Conservation (phyloP, 2,797 vertebrate genomes). For the Argentina silus region DNA sequence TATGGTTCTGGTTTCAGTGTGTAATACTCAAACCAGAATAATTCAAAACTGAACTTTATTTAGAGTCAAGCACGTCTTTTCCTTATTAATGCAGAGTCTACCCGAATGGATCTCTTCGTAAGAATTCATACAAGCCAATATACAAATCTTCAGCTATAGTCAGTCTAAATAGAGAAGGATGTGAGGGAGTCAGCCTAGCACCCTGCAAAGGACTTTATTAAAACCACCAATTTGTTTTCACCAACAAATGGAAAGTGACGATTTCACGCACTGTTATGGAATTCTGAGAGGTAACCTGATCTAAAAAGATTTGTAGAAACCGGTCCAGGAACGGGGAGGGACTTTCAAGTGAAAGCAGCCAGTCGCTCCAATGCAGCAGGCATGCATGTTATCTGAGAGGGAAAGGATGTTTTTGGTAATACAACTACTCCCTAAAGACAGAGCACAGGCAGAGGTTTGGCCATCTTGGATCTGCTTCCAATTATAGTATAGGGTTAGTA, state of each 20-base stretch:
- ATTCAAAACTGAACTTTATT: too few relatives aligned
- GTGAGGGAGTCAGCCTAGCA: background rate
- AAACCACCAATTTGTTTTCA: background rate
- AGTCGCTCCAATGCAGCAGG: background rate
- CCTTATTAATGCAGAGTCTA: too few relatives aligned
- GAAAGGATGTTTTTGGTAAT: background rate
- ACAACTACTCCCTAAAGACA: background rate
- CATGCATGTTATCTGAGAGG: background rate
- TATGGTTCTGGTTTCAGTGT: too few relatives aligned
- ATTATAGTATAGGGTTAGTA: background rate
- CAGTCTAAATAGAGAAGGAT: background rate
- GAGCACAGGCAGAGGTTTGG: background rate
- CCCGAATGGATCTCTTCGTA: too few relatives aligned
- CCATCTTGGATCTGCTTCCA: background rate
- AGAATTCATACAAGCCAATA: background rate
- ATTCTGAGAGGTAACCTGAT: background rate
- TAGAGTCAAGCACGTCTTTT: too few relatives aligned
- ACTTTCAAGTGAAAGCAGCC: background rate
- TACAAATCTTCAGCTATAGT: background rate
- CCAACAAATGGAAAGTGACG: background rate
- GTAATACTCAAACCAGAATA: too few relatives aligned
- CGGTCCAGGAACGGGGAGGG: background rate
- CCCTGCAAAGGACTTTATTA: background rate
- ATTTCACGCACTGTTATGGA: background rate
- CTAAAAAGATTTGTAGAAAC: background rate